Conservation (phyloP, 2,888 invertebrate species). For the Pandemis heparana region DNA sequence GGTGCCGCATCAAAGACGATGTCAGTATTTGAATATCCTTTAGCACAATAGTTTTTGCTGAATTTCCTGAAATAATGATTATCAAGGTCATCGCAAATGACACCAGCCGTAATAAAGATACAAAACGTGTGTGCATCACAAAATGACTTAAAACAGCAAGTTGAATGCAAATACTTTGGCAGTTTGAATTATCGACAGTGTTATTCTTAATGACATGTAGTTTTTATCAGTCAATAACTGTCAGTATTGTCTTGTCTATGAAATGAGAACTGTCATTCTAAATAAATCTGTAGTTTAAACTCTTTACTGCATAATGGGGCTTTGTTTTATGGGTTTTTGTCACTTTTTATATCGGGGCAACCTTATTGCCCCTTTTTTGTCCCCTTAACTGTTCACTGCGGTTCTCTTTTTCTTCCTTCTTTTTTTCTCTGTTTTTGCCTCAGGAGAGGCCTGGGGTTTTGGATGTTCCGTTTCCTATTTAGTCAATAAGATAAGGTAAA, state of each 20-base stretch:
- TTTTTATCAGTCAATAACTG: neutral
- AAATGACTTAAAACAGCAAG: neutral
- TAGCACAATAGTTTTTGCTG: neutral
- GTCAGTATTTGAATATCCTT: constrained; percentile 1
- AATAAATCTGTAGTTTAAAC: neutral
- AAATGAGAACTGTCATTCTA: neutral
- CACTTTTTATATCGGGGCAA: too few relatives aligned
- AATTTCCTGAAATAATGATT: neutral
- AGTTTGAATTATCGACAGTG: neutral
- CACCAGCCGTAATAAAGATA: neutral
- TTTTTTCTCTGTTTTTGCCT: too few relatives aligned
- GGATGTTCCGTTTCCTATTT: too few relatives aligned
- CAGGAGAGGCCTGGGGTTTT: too few relatives aligned
- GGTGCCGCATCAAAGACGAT: neutral
- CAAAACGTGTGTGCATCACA: neutral
- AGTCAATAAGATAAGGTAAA: too few relatives aligned
- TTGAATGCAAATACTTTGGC: neutral
- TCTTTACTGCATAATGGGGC: neutral
- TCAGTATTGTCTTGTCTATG: neutral
- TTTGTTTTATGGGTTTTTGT: too few relatives aligned
- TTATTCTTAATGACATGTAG: neutral
- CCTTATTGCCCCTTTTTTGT: too few relatives aligned
- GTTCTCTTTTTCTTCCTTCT: too few relatives aligned
- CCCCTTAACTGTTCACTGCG: too few relatives aligned
- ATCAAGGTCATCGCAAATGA: neutral